Evolutionary conservation across 2,113 vertebrate genomes (phyloP), one percentile per base, ranked within the genome.

Genomic region (Phalacrocorax aristotelis): DNA sequence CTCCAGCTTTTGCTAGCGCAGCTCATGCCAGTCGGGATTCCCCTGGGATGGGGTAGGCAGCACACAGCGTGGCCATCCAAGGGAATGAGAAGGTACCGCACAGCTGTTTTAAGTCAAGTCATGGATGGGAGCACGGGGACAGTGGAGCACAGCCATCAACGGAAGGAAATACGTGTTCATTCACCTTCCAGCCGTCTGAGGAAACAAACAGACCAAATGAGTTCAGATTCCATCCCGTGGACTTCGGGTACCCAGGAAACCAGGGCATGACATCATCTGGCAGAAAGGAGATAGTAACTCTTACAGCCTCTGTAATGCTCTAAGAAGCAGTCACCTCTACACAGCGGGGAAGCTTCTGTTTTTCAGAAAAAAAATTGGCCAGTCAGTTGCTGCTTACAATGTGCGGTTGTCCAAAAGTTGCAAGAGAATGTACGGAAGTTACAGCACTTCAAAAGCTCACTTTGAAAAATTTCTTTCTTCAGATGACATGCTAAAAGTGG

Each of bases 201-300:
- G 79, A 87, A 90, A 87, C 19, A 87, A 94, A 65, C n/a, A 69
- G 74, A 62, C 29, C 27, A 79, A 81, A 60, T 75, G 64, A 87
- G 77, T 90, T 48, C 88, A 93, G 61, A 95, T 96, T 96, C 95
- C 70, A 54, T 65, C 55, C 40, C 0, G 1, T 7, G 7, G 64
- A 74, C 64, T 93, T 83, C 2, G 46, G 60, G 77, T 89, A 30
- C 64, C 91, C 81, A 51, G 93, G 95, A 91, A 93, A 96, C 82
- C 11, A 2, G 42, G 32, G 25, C 78, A 48, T 84, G 82, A 88
- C 71, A 57, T 83, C 44, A 87, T 34, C 7, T 15, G 7, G 9
- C 7, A 5, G 66, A 79, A 94, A 83, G 58, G 66, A 87, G 76
- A 55, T 15, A 69, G 64, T 58, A 68, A 21, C 71, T 60, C 0